A percentile compares a stretch with the other conserved stretches of the same genome.
These are phyloP conservation scores for Proales similis DNA, from an alignment of 1,140 invertebrate genomes.

Conservation along the genomic window DNA sequence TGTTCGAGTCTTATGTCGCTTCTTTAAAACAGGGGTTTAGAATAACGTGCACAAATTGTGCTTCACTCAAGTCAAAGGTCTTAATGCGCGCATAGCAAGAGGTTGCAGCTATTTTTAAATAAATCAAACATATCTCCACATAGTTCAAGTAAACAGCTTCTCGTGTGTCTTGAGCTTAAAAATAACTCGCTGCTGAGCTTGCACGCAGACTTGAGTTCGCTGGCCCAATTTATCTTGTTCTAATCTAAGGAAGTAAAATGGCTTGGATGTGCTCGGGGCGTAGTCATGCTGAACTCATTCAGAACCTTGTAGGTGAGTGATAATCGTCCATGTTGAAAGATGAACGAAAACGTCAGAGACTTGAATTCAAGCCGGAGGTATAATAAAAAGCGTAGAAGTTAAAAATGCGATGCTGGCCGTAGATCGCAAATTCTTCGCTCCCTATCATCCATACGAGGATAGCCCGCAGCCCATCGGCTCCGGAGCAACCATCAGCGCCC, in stretches of 20 bases:
- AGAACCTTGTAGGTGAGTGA: slow-evolving; percentile 17
- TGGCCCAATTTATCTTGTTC: too few species aligned
- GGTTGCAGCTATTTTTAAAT: too few species aligned
- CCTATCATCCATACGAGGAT: slow-evolving; percentile 16
- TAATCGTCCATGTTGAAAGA: background rate
- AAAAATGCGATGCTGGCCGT: slow-evolving; percentile 36
- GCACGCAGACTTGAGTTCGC: too few species aligned
- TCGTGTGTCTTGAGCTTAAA: too few species aligned
- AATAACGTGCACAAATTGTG: too few species aligned
- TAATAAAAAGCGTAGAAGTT: slow-evolving; percentile 2
- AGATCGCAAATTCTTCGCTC: slow-evolving; percentile 2
- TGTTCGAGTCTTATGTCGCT: too few species aligned
- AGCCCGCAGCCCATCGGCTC: slow-evolving; percentile 28
- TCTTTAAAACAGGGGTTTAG: too few species aligned
- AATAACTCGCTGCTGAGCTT: too few species aligned
- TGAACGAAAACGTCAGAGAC: background rate
- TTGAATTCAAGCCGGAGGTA: slow-evolving; percentile 2
- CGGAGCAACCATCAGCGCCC: slow-evolving; percentile 29
- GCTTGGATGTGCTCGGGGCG: slow-evolving; percentile 33
- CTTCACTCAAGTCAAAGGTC: too few species aligned
- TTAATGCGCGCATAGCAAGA: too few species aligned
- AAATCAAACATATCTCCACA: too few species aligned
- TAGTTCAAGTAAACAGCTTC: too few species aligned
- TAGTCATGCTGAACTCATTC: slow-evolving; percentile 24
- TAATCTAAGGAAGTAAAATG: slow-evolving; percentile 30